phyloP scores from a whole-genome alignment of 1,140 invertebrate species.

The Cardiocondyla obscurior region DNA sequence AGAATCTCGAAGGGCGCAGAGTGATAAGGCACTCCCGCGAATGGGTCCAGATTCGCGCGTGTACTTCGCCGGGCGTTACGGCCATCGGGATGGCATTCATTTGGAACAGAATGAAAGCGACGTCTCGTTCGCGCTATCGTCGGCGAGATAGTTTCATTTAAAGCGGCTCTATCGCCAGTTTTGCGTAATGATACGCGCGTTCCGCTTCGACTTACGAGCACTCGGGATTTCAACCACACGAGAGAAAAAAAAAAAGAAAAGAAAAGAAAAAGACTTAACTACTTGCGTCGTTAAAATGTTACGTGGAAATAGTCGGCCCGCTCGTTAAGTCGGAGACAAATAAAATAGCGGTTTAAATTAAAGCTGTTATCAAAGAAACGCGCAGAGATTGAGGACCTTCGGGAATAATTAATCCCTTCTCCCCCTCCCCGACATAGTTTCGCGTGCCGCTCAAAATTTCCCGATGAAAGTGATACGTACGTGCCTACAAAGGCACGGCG shows the following conservation, averaged over 20 bases:
- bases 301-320: not conserved
- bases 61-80: conserved; percentile 1
- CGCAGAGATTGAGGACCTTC: not conserved
- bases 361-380: not conserved
- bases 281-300: not conserved
- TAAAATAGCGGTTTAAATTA: too few species aligned
- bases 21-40: not conserved
- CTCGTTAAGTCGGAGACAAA: not conserved
- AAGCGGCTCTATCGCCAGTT: not conserved
- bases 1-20: not conserved
- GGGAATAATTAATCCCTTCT: not conserved
- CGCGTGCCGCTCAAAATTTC: not conserved
- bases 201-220: not conserved
- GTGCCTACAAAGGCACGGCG: not conserved
- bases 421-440: too few species aligned
- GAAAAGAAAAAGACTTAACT: not conserved
- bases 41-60: conserved; percentile 14
- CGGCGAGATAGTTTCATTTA: not conserved
- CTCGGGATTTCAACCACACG: not conserved
- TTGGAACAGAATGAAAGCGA: conserved; percentile 41
- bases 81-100: conserved; percentile 11
- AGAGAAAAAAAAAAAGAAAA: too few species aligned
- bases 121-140: not conserved
- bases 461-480: conserved; percentile 29
- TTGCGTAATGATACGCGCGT: not conserved